Evolutionary conservation across 2,113 vertebrate genomes (phyloP).

Genomic region (Aptenodytes patagonicus): DNA sequence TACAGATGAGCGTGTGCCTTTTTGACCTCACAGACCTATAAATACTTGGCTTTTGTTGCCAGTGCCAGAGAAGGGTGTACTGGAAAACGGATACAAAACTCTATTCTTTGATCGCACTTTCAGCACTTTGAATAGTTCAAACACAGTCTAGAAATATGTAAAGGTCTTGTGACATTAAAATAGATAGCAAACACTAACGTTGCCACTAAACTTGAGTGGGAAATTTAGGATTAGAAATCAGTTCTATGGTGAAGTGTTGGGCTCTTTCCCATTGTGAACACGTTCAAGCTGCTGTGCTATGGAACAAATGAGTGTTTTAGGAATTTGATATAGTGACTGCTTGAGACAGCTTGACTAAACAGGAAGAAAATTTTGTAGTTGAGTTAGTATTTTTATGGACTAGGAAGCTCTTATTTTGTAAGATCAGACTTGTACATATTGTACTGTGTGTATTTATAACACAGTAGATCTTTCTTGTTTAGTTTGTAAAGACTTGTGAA

Average conservation of each 20-base stretch:
- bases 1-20: not conserved
- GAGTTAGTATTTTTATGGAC: conserved; percentile 74
- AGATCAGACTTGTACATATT: conserved; percentile 60
- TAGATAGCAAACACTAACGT: not conserved
- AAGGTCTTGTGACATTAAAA: not conserved
- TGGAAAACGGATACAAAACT: not conserved
- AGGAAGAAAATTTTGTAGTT: conserved; percentile 66
- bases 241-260: conserved; percentile 16
- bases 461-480: conserved; percentile 41
- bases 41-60: not conserved
- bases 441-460: conserved; percentile 37
- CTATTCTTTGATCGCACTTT: conserved; percentile 29
- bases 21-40: not conserved
- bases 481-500: conserved; percentile 50
- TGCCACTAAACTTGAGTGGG: not conserved
- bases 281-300: conserved; percentile 34
- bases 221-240: not conserved
- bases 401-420: conserved; percentile 70
- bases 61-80: not conserved
- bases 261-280: conserved; percentile 34
- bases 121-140: conserved; percentile 65
- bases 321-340: conserved; percentile 52
- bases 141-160: conserved; percentile 4
- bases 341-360: conserved; percentile 45
- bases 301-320: conserved; percentile 50